These are phyloP conservation scores for Carapus acus DNA, from an alignment of 2,797 vertebrate species.

Conservation along the genomic window DNA sequence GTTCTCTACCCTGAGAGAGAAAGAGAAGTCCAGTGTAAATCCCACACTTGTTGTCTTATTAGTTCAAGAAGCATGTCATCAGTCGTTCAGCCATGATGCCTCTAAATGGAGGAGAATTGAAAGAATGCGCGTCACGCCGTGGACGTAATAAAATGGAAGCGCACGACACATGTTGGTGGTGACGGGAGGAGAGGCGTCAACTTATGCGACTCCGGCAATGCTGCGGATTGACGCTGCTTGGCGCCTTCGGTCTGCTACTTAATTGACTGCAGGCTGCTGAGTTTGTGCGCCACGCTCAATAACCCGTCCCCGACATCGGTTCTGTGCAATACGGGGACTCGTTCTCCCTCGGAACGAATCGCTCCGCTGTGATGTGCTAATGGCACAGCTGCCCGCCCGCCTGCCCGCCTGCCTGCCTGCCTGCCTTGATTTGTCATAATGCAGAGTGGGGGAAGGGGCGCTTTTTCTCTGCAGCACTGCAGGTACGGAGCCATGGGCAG, in stretches of 20 bases:
- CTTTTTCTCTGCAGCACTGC: slow-evolving; percentile 82
- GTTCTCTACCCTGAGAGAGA: neutral
- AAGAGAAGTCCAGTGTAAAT: neutral
- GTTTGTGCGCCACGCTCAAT: slow-evolving; percentile 22
- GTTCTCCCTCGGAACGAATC: slow-evolving; percentile 54
- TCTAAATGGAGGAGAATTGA: neutral
- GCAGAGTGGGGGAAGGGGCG: slow-evolving; percentile 80
- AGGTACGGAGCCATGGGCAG: slow-evolving; percentile 80
- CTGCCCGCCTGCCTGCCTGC: slow-evolving; percentile 63
- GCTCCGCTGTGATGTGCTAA: slow-evolving; percentile 71
- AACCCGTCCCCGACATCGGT: slow-evolving; percentile 32
- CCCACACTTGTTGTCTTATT: slow-evolving; percentile 7
- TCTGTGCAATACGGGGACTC: slow-evolving; percentile 34
- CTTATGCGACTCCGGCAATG: slow-evolving; percentile 12
- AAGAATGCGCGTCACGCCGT: slow-evolving; percentile 1
- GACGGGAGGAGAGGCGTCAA: slow-evolving; percentile 8
- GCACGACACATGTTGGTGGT: slow-evolving; percentile 1
- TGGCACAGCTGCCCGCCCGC: slow-evolving; percentile 72
- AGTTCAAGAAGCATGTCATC: slow-evolving; percentile 34
- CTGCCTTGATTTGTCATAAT: slow-evolving; percentile 90
- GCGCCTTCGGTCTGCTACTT: slow-evolving; percentile 24
- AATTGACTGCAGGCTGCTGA: slow-evolving; percentile 24
- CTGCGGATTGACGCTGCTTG: slow-evolving; percentile 9
- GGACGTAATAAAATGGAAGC: neutral
- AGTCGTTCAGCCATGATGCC: no score